Conservation (phyloP, 2,888 invertebrate genomes). For the Torymus tubicola region DNA sequence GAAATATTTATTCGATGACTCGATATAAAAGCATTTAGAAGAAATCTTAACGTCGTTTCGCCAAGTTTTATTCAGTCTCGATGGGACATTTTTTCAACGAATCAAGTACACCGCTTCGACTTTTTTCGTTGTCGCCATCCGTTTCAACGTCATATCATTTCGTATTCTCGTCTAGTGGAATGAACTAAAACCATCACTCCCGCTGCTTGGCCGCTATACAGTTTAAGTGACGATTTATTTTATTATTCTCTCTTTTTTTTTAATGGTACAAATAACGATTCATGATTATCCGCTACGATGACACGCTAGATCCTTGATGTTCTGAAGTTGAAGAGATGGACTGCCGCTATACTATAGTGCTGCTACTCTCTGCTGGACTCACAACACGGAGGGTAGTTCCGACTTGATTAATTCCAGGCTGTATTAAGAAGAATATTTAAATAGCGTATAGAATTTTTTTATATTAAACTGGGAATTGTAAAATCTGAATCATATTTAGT, state of each 20-base stretch:
- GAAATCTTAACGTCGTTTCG: conserved; percentile 55
- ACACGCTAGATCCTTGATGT: conserved; percentile 56
- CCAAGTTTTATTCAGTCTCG: conserved; percentile 56
- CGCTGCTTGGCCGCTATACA: conserved; percentile 55
- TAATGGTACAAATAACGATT: conserved; percentile 57
- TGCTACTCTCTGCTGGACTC: conserved; percentile 71
- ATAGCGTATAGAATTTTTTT: not conserved
- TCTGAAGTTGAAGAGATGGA: conserved; percentile 59
- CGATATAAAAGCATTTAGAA: conserved; percentile 58
- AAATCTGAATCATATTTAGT: too few species aligned
- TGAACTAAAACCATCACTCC: conserved; percentile 55
- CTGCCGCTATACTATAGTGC: conserved; percentile 72
- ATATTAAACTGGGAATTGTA: too few species aligned
- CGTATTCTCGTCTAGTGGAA: conserved; percentile 39
- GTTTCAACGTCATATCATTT: conserved; percentile 32
- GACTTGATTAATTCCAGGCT: conserved; percentile 71
- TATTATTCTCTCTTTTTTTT: conserved; percentile 17
- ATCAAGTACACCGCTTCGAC: conserved; percentile 36
- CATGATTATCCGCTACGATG: conserved; percentile 55
- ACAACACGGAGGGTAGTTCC: conserved; percentile 69
- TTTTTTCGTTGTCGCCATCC: conserved; percentile 52
- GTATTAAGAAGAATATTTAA: conserved; percentile 22
- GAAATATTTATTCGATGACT: conserved; percentile 57
- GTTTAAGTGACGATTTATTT: conserved; percentile 50
- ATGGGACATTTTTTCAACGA: conserved; percentile 50